Evolutionary conservation across 2,797 vertebrate species (phyloP), one percentile per base, ranked within the genome.

Genomic region (Hoplostethus mediterraneus): DNA sequence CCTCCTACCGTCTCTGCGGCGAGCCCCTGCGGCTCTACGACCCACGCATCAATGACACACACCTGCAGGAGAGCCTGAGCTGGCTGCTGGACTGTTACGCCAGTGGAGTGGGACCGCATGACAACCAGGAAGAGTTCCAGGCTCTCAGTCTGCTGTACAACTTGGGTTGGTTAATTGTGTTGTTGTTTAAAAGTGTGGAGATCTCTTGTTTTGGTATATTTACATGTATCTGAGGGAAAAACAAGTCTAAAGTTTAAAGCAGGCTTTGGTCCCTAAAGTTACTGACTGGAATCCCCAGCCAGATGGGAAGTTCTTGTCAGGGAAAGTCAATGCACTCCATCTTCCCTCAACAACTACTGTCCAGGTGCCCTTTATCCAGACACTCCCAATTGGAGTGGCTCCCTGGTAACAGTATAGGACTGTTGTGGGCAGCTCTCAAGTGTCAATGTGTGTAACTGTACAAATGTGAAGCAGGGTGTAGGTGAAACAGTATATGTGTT

Each of bases 101-200:
- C 14, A 73, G 67, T 0, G 92, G 67, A 44, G 30, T 73, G 0
- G 87, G 61, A 4, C 64, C 60, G 0, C 86, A 94, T 68, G 83
- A 86, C 2, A 93, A 95, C 84, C 95, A 96, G 83, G 94, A 94
- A 11, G 90, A 95, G 77, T 96, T 97, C 85, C 94, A 97, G 75
- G 91, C 95, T 14, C 94, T 97, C 48, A 88, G 94, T 40, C 90
- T 98, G 51, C 95, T 98, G 1, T 97, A 96, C 87, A 96, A 97
- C 77, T 83, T 97, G 60, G 96, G 97, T 97, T 67, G 64, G 94
- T 90, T 36, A 6, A 21, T 16, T 2, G 54, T 1, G 79, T 62
- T 62, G 28, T 36, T 16, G 0, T 54, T 60, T 13, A 42, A 38
- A 30, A 4, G 2, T 40, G 25, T 1, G 31, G 4, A 38, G 6